Percentiles rank a stretch among this genome's conserved stretches.
Evolutionary conservation across 2,113 vertebrate species (phyloP).

Genomic region (Ahaetulla prasina): DNA sequence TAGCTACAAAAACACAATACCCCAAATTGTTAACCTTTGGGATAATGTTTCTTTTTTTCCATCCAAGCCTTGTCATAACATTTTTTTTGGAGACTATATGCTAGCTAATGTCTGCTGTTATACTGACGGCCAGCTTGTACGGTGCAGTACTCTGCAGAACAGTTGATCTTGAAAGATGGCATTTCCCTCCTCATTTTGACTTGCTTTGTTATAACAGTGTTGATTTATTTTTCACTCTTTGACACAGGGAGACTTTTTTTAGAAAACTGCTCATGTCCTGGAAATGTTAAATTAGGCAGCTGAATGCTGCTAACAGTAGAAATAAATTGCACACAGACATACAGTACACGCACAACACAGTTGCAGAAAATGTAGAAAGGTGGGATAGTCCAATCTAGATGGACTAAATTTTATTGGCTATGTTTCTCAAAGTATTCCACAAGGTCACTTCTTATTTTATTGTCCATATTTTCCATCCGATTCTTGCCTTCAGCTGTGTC

Average conservation of each 20-base stretch:
- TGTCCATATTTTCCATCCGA: background rate
- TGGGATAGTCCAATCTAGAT: background rate
- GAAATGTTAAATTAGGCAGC: conserved; percentile 49
- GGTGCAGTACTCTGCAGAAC: conserved; percentile 43
- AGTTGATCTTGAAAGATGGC: conserved; percentile 53
- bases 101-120: conserved; percentile 38
- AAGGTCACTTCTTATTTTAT: background rate
- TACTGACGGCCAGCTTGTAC: conserved; percentile 28
- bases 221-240: conserved; percentile 57
- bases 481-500: background rate
- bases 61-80: conserved; percentile 28
- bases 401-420: background rate
- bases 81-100: conserved; percentile 23
- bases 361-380: background rate
- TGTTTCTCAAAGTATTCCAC: background rate
- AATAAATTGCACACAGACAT: background rate
- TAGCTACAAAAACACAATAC: conserved; percentile 13
- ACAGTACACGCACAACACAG: background rate
- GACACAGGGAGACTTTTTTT: conserved; percentile 28
- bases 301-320: conserved; percentile 4
- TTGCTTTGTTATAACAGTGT: conserved; percentile 49
- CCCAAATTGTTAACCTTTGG: background rate
- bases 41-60: conserved; percentile 27
- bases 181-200: conserved; percentile 43
- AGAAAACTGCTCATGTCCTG: conserved; percentile 25